Evolutionary conservation across 2,888 invertebrate genomes (phyloP).

Genomic region (Nymphalis polychloros): DNA sequence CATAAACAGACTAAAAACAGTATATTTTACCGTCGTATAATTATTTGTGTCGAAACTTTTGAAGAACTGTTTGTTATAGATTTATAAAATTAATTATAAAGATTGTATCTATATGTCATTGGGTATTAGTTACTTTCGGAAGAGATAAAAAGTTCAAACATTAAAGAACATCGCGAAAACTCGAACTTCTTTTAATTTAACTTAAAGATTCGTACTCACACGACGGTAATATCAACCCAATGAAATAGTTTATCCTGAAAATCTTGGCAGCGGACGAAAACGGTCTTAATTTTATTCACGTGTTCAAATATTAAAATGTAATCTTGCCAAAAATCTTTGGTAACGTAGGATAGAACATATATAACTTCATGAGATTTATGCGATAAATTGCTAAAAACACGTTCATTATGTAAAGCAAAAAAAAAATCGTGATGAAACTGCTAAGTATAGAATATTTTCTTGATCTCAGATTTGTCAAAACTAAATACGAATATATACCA

Average conservation of each 20-base stretch:
- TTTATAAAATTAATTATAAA: no score
- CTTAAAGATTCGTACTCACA: slow-evolving; percentile 15
- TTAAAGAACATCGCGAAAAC: background rate
- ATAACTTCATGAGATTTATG: slow-evolving; percentile 3
- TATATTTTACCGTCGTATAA: no score
- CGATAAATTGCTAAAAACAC: background rate
- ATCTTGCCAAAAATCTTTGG: slow-evolving; percentile 32
- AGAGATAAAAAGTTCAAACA: no score
- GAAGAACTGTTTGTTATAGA: no score
- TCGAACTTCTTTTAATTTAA: slow-evolving; percentile 11
- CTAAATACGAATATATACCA: slow-evolving; percentile 1
- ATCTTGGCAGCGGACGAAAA: slow-evolving; percentile 32
- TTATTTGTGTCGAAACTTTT: no score
- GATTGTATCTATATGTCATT: no score
- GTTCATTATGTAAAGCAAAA: background rate
- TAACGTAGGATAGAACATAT: slow-evolving; percentile 1
- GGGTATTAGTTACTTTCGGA: no score
- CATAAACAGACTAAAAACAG: no score
- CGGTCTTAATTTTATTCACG: slow-evolving; percentile 32
- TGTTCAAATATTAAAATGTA: slow-evolving; percentile 36
- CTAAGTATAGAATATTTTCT: background rate
- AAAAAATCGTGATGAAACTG: background rate
- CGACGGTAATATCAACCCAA: slow-evolving; percentile 27
- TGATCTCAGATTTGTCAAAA: slow-evolving; percentile 1
- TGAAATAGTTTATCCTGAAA: slow-evolving; percentile 25